Conservation (phyloP, 2,797 vertebrate genomes). For the Moxostoma hubbsi region DNA sequence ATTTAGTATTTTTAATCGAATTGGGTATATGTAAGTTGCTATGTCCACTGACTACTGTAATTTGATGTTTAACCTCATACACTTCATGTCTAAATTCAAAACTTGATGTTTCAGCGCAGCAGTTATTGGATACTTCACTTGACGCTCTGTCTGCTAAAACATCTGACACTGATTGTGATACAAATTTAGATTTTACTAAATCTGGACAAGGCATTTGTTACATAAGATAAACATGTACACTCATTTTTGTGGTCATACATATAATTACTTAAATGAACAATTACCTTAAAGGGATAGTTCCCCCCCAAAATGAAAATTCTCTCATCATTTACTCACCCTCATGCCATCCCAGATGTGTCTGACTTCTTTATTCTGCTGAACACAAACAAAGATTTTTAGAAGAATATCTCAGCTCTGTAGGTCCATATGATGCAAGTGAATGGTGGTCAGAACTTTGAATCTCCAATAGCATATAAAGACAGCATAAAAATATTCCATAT, state of each 20-base stretch:
- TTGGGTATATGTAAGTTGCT: not conserved
- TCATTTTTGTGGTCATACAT: not conserved
- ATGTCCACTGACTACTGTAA: too few species aligned
- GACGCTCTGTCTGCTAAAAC: not conserved
- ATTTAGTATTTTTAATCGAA: not conserved
- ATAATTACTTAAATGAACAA: not conserved
- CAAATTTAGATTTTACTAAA: not conserved
- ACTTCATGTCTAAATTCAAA: conserved; percentile 20
- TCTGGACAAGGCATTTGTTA: not conserved
- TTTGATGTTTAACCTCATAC: not conserved
- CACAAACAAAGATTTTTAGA: too few species aligned
- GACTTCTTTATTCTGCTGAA: too few species aligned
- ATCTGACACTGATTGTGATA: conserved; percentile 1
- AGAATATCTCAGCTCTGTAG: too few species aligned
- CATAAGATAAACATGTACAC: not conserved
- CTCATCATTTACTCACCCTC: too few species aligned
- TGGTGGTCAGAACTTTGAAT: too few species aligned
- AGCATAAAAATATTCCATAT: too few species aligned
- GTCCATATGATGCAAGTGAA: too few species aligned
- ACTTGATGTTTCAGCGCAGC: conserved; percentile 6
- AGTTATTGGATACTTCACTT: not conserved
- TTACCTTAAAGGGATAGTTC: too few species aligned
- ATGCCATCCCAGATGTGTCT: too few species aligned
- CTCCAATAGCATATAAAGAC: too few species aligned
- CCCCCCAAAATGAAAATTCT: too few species aligned